Evolutionary conservation across 2,113 vertebrate genomes (phyloP).

Genomic region (Saguinus imperator): DNA sequence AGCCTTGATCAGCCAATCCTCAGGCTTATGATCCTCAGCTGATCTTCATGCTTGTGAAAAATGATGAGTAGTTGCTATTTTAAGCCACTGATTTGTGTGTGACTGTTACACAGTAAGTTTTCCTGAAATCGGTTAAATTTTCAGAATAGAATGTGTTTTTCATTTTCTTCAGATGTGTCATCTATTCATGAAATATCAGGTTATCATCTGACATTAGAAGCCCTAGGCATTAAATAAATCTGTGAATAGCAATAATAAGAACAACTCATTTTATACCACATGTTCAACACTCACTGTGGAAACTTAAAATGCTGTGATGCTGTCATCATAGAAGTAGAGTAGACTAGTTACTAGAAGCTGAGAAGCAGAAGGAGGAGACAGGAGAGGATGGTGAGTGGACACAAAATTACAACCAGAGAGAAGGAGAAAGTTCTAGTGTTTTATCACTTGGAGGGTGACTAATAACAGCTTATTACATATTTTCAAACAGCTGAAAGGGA

Average conservation of each 20-base stretch:
- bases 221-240: background rate
- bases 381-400: background rate
- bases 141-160: background rate
- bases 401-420: background rate
- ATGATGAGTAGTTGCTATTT: background rate
- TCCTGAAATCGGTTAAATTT: conserved; percentile 24
- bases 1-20: background rate
- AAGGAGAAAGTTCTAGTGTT: background rate
- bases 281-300: background rate
- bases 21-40: background rate
- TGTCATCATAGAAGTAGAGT: background rate
- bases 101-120: background rate
- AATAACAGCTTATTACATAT: background rate
- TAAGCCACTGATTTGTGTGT: background rate
- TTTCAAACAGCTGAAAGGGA: background rate
- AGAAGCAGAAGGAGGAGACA: background rate
- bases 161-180: background rate
- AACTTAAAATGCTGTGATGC: background rate
- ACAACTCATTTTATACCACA: background rate
- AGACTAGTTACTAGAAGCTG: background rate
- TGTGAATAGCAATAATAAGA: background rate
- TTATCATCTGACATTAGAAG: background rate
- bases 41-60: background rate
- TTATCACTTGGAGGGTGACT: background rate
- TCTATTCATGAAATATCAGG: conserved; percentile 4